Evolutionary conservation across 92 coral and sea anemone species (phyloP), one percentile per base, ranked within the genome.

Genomic region (Meandrina meandrites): DNA sequence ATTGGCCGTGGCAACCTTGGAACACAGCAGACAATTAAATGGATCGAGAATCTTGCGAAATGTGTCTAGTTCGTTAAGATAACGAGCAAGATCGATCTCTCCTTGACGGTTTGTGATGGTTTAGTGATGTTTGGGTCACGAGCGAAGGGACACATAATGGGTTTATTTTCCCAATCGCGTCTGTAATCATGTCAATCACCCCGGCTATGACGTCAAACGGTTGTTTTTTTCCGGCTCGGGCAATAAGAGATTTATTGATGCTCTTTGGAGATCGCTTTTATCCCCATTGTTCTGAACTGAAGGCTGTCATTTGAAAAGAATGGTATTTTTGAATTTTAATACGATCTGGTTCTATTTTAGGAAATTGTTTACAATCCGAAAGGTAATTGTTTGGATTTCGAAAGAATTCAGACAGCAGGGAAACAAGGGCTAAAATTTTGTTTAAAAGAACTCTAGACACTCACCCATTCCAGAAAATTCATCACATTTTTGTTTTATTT

Each of bases 161-260:
- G 58, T 28, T 62, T 19, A 47, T 32, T 45, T 85, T 75, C 31
- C 70, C 76, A 78, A 76, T 60, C 50, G 84, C 84, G 77, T 85
- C 74, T 45, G 34, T 15, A 18, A 12, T 22, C 53, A 18, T 85
- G 88, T 85, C 88, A 85, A 85, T 85, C 88, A 85, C 8, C 45
- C 48, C 22, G 13, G 82, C 32, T 27, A 40, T 85, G 88, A 85
- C 88, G 88, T 85, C 88, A 85, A 66, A 42, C 82, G 48, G 88
- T 45, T 56, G 42, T 60, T 77, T 17, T 79, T 78, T 85, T 85
- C 82, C 88, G 82, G 88, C 83, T 85, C 48, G 60, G 81, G 75
- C 62, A 60, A 85, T 85, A 85, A 85, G 82, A 58, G 88, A 79
- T 85, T 85, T 78, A 85, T 77, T 67, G 82, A 67, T 64, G 30